phyloP scores from a whole-genome alignment of 1,140 invertebrate species.

The Lethocerus indicus region DNA sequence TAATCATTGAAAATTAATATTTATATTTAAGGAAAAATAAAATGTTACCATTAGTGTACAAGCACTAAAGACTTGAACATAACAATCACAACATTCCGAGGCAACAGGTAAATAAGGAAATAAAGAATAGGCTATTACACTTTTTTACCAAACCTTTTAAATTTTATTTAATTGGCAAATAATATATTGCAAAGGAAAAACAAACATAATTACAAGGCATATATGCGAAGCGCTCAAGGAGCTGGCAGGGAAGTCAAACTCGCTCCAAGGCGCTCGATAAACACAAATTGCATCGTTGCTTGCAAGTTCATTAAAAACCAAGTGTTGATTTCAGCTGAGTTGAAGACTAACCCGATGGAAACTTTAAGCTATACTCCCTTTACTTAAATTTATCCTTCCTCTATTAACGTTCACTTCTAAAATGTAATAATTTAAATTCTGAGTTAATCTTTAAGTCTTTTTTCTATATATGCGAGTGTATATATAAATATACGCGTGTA shows the following conservation, averaged over 20 bases:
- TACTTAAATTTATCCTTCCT: constrained; percentile 9
- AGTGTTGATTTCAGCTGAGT: constrained; percentile 9
- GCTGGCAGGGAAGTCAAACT: constrained; percentile 12
- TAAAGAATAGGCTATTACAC: neutral
- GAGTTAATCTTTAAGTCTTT: too few relatives aligned
- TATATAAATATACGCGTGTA: too few relatives aligned
- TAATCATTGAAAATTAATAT: too few relatives aligned
- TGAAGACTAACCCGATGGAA: constrained; percentile 15
- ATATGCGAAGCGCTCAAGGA: constrained; percentile 14
- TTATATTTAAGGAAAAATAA: too few relatives aligned
- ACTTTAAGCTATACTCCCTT: constrained; percentile 15
- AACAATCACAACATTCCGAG: neutral
- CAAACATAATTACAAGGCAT: constrained; percentile 17
- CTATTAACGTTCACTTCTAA: constrained; percentile 14
- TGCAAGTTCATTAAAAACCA: constrained; percentile 15
- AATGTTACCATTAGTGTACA: neutral
- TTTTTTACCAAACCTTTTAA: constrained; percentile 18
- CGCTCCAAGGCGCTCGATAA: constrained; percentile 9
- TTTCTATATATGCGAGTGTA: too few relatives aligned
- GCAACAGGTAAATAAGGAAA: neutral
- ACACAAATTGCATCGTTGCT: constrained; percentile 16
- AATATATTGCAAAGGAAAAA: constrained; percentile 18
- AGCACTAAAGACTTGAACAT: neutral
- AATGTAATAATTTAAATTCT: too few relatives aligned
- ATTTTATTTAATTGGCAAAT: constrained; percentile 20